Evolutionary conservation across 1,140 invertebrate species (phyloP), one percentile per base, ranked within the genome.

Genomic region (Cherax quadricarinatus): DNA sequence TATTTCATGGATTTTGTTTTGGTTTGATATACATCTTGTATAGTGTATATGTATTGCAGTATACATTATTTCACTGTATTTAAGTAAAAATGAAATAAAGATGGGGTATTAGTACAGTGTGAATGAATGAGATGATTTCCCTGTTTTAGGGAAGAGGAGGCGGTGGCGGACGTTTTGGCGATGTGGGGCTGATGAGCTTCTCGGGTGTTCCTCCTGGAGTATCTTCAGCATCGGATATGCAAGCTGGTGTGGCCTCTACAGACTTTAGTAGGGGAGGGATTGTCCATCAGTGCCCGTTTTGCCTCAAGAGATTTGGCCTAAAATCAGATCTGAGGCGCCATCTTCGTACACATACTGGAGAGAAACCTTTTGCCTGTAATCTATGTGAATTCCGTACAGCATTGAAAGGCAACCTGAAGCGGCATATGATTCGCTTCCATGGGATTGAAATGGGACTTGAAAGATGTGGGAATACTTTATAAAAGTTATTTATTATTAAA

Each of bases 341-440:
- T 41, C 60, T 89, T 73, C 79, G 88, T 57, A 89, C 80, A 48
- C 88, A 89, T 18, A 89, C 88, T 49, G 88, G 88, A 10, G 88
- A 89, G 62, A 89, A 89, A 51, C 88, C 88, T 1, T 89, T 89
- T 83, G 80, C 79, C 3, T 89, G 88, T 70, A 21, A 62, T 53
- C 21, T 82, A 79, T 89, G 88, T 62, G 73, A 24, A 48, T 89
- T 89, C 60, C 60, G 88, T 9, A 83, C 88, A 60, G 88, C 88
- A 4, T 41, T 82, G 57, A 89, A 89, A 73, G 88, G 88, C 73
- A 91, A 91, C 60, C 83, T 91, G 49, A 91, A 91, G 73, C 62
- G 89, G 53, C 89, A 91, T 51, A 14, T 91, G 24, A 49, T 79
- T 49, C 89, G 89, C 41, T 91, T 86, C 75, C 89, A 91, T 57